Evolutionary conservation across 2,888 invertebrate species (phyloP).

Genomic region (Drosophila limbata): DNA sequence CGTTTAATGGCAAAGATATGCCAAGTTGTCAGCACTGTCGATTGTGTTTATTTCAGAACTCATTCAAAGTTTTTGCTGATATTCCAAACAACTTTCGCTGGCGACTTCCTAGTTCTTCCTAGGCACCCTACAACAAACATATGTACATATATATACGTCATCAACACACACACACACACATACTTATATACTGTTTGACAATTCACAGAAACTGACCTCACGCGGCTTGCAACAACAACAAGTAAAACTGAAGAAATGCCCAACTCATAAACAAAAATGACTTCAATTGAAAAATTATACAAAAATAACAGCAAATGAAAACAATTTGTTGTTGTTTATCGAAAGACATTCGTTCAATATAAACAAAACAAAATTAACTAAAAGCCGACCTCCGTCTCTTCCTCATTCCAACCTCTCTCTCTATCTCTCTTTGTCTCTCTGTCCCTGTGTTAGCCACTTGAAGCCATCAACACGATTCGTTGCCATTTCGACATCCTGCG

Average conservation of each 20-base stretch:
- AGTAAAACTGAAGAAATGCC: conserved; percentile 18
- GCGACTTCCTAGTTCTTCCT: conserved; percentile 40
- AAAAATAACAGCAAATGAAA: conserved; percentile 62
- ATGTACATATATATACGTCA: neutral
- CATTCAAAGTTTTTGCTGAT: conserved; percentile 32
- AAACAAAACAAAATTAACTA: conserved; percentile 50
- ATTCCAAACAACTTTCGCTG: conserved; percentile 34
- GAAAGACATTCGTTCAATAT: conserved; percentile 42
- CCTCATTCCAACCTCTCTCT: conserved; percentile 6
- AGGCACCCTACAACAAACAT: conserved; percentile 13
- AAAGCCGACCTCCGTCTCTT: conserved; percentile 39
- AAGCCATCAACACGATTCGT: conserved; percentile 52
- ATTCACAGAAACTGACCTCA: conserved; percentile 66
- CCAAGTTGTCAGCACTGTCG: conserved; percentile 11
- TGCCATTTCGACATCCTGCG: conserved; percentile 66
- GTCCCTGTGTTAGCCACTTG: conserved; percentile 45
- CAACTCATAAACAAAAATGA: conserved; percentile 63
- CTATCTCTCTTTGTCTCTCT: conserved; percentile 1
- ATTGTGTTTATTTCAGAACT: conserved; percentile 42
- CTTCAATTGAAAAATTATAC: conserved; percentile 70
- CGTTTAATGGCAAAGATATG: conserved; percentile 12
- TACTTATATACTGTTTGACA: conserved; percentile 42
- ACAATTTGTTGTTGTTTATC: conserved; percentile 52
- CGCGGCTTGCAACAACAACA: conserved; percentile 44
- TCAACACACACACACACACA: neutral